Conservation (phyloP, 1,140 invertebrate genomes). For the Aphaenogaster ashmeadi region DNA sequence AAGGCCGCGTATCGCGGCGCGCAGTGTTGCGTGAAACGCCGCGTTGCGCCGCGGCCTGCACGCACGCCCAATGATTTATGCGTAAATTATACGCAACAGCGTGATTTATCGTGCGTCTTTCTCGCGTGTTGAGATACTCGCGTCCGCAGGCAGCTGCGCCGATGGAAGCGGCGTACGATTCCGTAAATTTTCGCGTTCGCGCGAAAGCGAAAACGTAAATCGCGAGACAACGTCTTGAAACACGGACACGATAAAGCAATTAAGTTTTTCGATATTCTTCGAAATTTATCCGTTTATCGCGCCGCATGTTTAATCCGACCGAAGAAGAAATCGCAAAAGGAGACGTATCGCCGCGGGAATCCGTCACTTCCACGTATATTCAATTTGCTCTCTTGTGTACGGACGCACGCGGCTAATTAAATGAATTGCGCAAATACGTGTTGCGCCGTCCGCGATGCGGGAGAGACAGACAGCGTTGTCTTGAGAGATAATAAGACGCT, state of each 20-base stretch:
- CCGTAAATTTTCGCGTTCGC: conserved; percentile 1
- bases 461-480: conserved; percentile 11
- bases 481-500: conserved; percentile 18
- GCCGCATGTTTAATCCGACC: not conserved
- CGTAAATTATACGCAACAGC: conserved; percentile 51
- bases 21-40: not conserved
- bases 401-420: conserved; percentile 22
- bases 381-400: conserved; percentile 3
- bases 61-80: conserved; percentile 54
- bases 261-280: not conserved
- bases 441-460: not conserved
- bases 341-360: conserved; percentile 8
- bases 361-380: conserved; percentile 16
- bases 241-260: not conserved
- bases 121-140: conserved; percentile 36
- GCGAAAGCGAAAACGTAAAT: not conserved
- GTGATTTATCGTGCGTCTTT: conserved; percentile 41
- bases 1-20: not conserved
- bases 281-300: conserved; percentile 1
- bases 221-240: not conserved
- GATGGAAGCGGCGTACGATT: conserved; percentile 9
- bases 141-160: conserved; percentile 19
- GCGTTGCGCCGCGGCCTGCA: conserved; percentile 5
- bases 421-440: conserved; percentile 7
- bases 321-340: not conserved